These are phyloP conservation scores for Rhadina sibilatrix DNA, from an alignment of 2,113 vertebrate species.

Conservation along the genomic window DNA sequence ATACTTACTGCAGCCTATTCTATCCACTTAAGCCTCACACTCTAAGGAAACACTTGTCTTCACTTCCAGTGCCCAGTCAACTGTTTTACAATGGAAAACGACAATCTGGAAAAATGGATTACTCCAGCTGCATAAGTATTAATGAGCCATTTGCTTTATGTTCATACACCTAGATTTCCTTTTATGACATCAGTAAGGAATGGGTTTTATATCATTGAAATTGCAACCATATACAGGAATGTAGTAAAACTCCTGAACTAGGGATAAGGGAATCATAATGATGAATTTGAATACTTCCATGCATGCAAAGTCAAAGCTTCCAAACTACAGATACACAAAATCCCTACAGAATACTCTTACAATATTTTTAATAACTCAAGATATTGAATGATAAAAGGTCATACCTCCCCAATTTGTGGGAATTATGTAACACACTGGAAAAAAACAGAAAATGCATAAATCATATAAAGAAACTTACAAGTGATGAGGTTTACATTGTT, in stretches of 20 bases:
- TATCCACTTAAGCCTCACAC: background rate
- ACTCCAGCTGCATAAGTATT: background rate
- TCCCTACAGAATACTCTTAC: background rate
- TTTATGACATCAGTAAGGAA: background rate
- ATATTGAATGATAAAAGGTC: background rate
- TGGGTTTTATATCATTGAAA: background rate
- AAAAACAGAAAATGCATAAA: background rate
- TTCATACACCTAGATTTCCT: background rate
- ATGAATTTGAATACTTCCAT: background rate
- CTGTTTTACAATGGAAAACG: background rate
- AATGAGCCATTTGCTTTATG: background rate
- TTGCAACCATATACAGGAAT: background rate
- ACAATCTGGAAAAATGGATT: background rate
- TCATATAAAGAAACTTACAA: background rate
- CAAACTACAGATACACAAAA: background rate
- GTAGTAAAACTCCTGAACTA: background rate
- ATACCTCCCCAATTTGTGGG: accelerated
- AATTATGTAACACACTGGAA: background rate
- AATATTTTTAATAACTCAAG: background rate
- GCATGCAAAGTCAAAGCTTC: background rate
- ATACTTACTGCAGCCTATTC: background rate
- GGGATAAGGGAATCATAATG: background rate
- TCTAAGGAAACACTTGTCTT: background rate
- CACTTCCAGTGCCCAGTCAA: background rate
- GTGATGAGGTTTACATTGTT: background rate